Evolutionary conservation across 2,888 invertebrate species (phyloP), one percentile per base, ranked within the genome.

Genomic region (Pammene fasciana): DNA sequence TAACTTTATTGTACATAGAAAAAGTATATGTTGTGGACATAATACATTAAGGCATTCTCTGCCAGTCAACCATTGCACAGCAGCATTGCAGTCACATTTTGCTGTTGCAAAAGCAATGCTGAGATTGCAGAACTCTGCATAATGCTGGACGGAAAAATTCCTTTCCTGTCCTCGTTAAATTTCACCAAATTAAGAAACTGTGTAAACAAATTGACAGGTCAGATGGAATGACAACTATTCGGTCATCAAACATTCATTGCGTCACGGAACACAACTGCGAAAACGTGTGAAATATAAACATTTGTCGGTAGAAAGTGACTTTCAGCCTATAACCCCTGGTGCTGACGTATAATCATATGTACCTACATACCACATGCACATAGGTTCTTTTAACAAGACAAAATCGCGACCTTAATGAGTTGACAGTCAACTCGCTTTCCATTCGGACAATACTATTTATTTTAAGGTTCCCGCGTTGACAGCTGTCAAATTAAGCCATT

Each of bases 231-330:
- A 38, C 67, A 55, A 72, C 67, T 68, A 72, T 57, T 67, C 54
- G 50, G 68, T 67, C 71, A 72, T 70, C 67, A 54, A 48, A 68
- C 70, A 73, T 75, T 71, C 73, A 75, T 80, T 79, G 80, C 75
- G 74, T 78, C 77, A 79, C 75, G 72, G 34, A 50, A 71, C 75
- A 74, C 74, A 78, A 73, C 79, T 82, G 81, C 81, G 82, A 85
- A 87, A 87, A 87, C 89, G 89, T 89, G 89, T 86, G 90, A 89
- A 89, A 85, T 82, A 84, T 81, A 87, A 84, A 87, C 83, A 81
- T 71, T 73, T 74, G 34, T 26, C 52, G 18, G 59, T 70, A 70
- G 70, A 70, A 70, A 70, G 70, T 18, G 14, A 9, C 65, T 70
- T 70, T 70, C 65, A 65, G 70, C 60, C 65, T 65, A 65, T 65